Conservation (phyloP, 1,140 invertebrate species). For the Drosophila ficusphila region DNA sequence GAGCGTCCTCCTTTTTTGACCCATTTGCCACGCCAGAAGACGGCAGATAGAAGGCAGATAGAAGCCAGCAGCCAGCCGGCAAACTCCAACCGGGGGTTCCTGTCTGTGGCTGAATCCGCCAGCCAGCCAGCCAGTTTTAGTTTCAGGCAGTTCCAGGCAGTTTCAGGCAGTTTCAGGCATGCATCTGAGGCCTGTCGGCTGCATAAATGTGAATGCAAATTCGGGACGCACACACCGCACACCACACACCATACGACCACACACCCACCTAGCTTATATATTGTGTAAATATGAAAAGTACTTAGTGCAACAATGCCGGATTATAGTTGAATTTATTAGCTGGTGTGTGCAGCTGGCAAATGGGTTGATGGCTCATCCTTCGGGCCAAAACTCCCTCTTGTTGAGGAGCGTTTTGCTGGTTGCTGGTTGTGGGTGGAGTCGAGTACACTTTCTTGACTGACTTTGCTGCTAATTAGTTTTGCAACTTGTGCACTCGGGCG, state of each 20-base stretch:
- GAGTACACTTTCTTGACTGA: slow-evolving; percentile 51
- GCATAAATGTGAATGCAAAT: slow-evolving; percentile 31
- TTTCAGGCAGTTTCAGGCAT: slow-evolving; percentile 49
- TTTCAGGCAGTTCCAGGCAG: slow-evolving; percentile 44
- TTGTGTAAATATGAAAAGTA: slow-evolving; percentile 81
- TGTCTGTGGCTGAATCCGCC: slow-evolving; percentile 20
- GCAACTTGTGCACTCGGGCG: slow-evolving; percentile 43
- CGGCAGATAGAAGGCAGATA: background rate
- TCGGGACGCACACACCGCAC: slow-evolving; percentile 9
- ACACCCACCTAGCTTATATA: slow-evolving; percentile 41
- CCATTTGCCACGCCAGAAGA: slow-evolving; percentile 54
- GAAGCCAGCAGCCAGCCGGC: too few relatives aligned
- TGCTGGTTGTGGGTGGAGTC: background rate
- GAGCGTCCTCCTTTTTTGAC: slow-evolving; percentile 50
- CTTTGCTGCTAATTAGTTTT: slow-evolving; percentile 67
- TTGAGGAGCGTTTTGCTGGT: background rate
- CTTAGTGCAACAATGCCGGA: slow-evolving; percentile 81
- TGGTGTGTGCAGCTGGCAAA: slow-evolving; percentile 56
- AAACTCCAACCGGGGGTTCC: slow-evolving; percentile 16
- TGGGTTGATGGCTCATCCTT: slow-evolving; percentile 31
- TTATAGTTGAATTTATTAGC: slow-evolving; percentile 81
- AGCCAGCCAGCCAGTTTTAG: slow-evolving; percentile 1
- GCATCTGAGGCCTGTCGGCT: slow-evolving; percentile 65
- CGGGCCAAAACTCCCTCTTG: slow-evolving; percentile 2
- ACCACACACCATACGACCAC: too few relatives aligned